Evolutionary conservation across 2,797 vertebrate genomes (phyloP).

Genomic region (Hippoglossus hippoglossus): DNA sequence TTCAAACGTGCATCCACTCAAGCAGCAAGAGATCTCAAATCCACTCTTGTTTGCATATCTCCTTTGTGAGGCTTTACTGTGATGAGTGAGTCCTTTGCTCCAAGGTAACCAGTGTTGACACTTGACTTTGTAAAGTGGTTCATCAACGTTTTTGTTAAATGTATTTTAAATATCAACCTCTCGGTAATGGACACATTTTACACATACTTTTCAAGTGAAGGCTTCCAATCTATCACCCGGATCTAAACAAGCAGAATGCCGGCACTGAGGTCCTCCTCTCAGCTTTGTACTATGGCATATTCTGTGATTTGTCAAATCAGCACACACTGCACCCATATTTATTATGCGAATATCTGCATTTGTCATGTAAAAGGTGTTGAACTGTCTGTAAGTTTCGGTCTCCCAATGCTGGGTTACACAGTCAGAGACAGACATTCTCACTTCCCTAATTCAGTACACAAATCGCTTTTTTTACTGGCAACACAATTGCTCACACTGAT

Average conservation of each 20-base stretch:
- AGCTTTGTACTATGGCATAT: neutral
- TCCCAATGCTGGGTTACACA: constrained; percentile 71
- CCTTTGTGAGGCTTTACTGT: constrained; percentile 30
- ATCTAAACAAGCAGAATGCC: neutral
- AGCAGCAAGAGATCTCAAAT: constrained; percentile 55
- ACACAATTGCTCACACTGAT: constrained; percentile 79
- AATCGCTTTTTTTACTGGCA: constrained; percentile 84
- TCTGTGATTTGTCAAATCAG: neutral
- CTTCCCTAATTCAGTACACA: constrained; percentile 87
- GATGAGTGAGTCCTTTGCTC: constrained; percentile 20
- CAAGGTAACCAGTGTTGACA: constrained; percentile 24
- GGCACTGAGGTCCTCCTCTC: neutral
- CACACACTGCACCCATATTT: neutral
- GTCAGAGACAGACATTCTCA: constrained; percentile 85
- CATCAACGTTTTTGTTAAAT: constrained; percentile 10
- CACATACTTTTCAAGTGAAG: neutral
- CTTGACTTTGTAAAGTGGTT: constrained; percentile 21
- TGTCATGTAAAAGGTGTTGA: constrained; percentile 65
- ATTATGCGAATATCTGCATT: constrained; percentile 3
- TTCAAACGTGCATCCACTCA: constrained; percentile 75
- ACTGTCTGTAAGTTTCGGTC: constrained; percentile 71
- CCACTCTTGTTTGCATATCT: constrained; percentile 41
- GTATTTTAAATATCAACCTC: constrained; percentile 20
- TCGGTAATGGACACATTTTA: constrained; percentile 17
- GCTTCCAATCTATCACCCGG: neutral